Conservation (phyloP, 2,797 vertebrate genomes). For the Heliangelus exortis region DNA sequence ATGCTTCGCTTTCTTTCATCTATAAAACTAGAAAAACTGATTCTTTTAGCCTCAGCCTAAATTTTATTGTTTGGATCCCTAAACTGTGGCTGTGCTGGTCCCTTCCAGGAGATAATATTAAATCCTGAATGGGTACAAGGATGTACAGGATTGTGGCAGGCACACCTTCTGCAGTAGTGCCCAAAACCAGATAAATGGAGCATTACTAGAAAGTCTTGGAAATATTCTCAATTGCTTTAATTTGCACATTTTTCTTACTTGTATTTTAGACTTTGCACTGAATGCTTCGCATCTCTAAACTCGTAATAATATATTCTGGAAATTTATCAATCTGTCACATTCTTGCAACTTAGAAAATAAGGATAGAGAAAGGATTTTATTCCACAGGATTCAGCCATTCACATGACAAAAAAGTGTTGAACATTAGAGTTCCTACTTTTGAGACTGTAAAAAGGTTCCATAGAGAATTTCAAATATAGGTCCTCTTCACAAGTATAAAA, state of each 20-base stretch:
- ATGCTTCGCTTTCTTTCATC: not conserved
- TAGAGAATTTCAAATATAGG: not conserved
- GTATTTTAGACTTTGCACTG: not conserved
- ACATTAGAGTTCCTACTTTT: conserved; percentile 6
- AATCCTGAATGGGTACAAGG: not conserved
- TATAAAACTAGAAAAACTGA: not conserved
- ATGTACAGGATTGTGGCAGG: not conserved
- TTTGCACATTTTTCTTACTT: not conserved
- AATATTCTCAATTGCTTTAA: not conserved
- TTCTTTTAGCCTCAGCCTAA: not conserved
- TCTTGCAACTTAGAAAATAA: not conserved
- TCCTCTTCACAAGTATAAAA: conserved; percentile 8
- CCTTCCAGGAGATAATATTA: not conserved
- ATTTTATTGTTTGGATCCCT: not conserved
- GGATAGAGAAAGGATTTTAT: not conserved
- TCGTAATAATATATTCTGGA: not conserved
- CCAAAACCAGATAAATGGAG: not conserved
- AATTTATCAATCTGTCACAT: not conserved
- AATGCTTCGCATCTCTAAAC: not conserved
- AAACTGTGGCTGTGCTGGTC: not conserved
- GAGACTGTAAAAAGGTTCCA: not conserved
- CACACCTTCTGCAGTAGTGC: not conserved
- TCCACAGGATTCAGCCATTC: not conserved
- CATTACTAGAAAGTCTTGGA: not conserved
- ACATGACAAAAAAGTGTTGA: not conserved